phyloP scores from a whole-genome alignment of 2,113 vertebrate genomes.

The Phyllostomus discolor region DNA sequence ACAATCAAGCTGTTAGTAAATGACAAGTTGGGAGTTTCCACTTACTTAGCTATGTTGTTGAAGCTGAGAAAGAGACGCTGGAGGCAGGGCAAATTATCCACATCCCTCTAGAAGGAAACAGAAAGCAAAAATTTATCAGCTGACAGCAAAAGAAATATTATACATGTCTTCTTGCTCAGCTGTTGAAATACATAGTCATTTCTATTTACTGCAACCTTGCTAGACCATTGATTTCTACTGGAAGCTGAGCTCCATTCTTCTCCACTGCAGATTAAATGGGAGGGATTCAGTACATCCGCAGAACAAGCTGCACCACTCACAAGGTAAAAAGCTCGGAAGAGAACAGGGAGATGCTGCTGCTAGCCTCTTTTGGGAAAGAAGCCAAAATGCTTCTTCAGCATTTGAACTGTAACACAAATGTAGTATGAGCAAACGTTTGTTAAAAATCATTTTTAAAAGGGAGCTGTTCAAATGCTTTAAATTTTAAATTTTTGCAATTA shows the following conservation, averaged over 20 bases:
- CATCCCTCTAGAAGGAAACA: conserved; percentile 91
- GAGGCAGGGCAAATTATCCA: conserved; percentile 93
- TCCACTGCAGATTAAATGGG: conserved; percentile 77
- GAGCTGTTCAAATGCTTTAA: conserved; percentile 43
- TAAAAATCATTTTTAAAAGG: conserved; percentile 48
- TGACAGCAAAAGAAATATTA: conserved; percentile 47
- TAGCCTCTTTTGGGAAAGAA: conserved; percentile 74
- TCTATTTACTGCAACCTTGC: conserved; percentile 81
- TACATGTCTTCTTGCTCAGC: conserved; percentile 54
- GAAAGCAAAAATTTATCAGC: conserved; percentile 75
- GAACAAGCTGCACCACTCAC: conserved; percentile 79
- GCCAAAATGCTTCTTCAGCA: conserved; percentile 82
- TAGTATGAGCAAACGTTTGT: conserved; percentile 11
- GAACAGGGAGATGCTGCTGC: conserved; percentile 61
- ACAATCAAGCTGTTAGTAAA: conserved; percentile 51
- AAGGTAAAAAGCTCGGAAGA: conserved; percentile 72
- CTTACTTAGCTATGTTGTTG: conserved; percentile 98
- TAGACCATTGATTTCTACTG: conserved; percentile 67
- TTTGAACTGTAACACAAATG: conserved; percentile 70
- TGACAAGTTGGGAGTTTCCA: conserved; percentile 61
- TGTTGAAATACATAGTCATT: conserved; percentile 40
- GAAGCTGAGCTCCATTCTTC: conserved; percentile 78
- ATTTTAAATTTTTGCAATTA: conserved; percentile 48
- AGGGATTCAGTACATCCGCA: conserved; percentile 84
- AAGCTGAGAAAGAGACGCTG: conserved; percentile 97